These are phyloP conservation scores for Spilarctia lutea DNA, from an alignment of 2,888 invertebrate species.

Conservation along the genomic window DNA sequence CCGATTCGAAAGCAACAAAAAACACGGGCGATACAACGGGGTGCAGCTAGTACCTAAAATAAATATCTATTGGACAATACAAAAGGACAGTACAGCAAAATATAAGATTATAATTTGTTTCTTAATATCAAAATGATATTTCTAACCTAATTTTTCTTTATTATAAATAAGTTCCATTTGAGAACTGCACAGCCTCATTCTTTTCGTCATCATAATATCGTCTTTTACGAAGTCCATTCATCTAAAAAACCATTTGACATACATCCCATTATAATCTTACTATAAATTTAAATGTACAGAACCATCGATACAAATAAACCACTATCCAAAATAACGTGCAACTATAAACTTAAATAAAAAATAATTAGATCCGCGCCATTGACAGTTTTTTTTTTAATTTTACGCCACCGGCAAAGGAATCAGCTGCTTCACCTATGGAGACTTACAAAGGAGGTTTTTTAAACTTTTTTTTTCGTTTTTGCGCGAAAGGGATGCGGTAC, in stretches of 20 bases:
- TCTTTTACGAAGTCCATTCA: not conserved
- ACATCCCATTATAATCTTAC: not conserved
- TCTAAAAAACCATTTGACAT: not conserved
- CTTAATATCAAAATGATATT: no score
- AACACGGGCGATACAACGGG: no score
- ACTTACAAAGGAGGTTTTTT: conserved; percentile 59
- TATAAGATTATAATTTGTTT: no score
- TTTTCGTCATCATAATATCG: no score
- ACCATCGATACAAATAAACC: conserved; percentile 18
- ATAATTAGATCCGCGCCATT: conserved; percentile 53
- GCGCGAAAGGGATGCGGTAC: conserved; percentile 58
- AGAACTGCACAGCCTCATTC: not conserved
- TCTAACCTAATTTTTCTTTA: no score
- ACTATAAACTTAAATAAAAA: conserved; percentile 37
- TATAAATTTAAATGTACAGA: conserved; percentile 26
- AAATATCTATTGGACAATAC: no score
- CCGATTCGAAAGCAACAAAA: no score
- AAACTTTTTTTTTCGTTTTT: conserved; percentile 46
- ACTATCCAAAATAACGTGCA: conserved; percentile 2
- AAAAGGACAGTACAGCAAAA: no score
- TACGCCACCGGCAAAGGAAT: conserved; percentile 54
- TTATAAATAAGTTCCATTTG: not conserved
- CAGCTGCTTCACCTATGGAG: conserved; percentile 58
- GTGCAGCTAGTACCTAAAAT: no score
- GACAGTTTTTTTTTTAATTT: conserved; percentile 59